Evolutionary conservation across 1,140 invertebrate genomes (phyloP).

Genomic region (Ganaspis sp.): DNA sequence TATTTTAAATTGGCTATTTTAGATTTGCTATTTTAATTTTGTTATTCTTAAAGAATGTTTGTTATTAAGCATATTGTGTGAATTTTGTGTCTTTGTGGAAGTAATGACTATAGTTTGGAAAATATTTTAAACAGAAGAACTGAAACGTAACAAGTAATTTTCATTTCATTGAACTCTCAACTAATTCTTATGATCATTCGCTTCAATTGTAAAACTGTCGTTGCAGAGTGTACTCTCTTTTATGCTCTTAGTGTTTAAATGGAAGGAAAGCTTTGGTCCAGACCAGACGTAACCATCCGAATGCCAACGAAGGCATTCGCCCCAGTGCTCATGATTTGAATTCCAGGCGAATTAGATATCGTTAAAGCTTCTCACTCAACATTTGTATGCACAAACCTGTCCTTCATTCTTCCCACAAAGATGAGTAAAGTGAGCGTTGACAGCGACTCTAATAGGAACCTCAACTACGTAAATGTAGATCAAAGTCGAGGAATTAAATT

Average conservation of each 20-base stretch:
- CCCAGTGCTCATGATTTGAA: conserved; percentile 22
- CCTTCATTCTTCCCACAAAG: neutral
- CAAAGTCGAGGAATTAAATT: conserved; percentile 16
- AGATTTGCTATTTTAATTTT: neutral
- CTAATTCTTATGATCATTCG: neutral
- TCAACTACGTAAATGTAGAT: conserved; percentile 1
- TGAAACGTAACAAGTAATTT: neutral
- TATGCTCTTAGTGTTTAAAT: conserved; percentile 21
- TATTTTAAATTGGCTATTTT: neutral
- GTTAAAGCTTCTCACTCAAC: conserved; percentile 13
- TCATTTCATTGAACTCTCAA: neutral
- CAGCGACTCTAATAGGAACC: conserved; percentile 5
- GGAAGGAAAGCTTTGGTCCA: conserved; percentile 19
- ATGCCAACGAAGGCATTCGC: conserved; percentile 26
- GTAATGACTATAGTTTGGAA: too few species aligned
- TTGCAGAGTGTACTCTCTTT: neutral
- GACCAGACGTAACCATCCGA: conserved; percentile 26
- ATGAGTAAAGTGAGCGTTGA: conserved; percentile 4
- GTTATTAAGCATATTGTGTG: too few species aligned
- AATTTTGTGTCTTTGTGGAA: neutral
- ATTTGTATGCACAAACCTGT: conserved; percentile 24
- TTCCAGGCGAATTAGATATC: conserved; percentile 22
- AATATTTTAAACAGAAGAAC: neutral
- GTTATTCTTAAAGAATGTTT: neutral
- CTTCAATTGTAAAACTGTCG: neutral